These are phyloP conservation scores for Watersipora subatra DNA, from an alignment of 1,140 invertebrate genomes.

Conservation along the genomic window DNA sequence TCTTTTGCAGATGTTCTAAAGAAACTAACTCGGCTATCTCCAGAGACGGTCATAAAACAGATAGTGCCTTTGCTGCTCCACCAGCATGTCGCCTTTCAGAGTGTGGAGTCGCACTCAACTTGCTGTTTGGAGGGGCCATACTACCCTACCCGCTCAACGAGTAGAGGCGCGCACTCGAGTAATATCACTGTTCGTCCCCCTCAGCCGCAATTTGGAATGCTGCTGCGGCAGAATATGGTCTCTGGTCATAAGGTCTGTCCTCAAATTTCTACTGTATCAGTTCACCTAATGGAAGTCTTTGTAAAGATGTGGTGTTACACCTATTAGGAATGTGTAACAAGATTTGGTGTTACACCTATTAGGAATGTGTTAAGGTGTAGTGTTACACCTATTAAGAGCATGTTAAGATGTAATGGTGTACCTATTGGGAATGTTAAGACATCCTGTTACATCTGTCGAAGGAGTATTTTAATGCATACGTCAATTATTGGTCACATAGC, in stretches of 20 bases:
- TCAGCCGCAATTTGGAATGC: conserved; percentile 74
- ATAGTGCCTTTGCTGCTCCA: conserved; percentile 69
- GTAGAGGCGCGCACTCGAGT: neutral
- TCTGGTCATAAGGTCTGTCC: conserved; percentile 51
- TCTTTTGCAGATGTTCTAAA: conserved; percentile 63
- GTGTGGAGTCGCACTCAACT: neutral
- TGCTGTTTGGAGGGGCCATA: neutral
- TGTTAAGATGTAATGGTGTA: no score
- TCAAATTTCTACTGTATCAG: no score
- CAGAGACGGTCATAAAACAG: conserved; percentile 62
- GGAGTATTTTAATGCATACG: no score
- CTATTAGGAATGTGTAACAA: no score
- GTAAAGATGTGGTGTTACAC: no score
- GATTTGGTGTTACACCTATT: no score
- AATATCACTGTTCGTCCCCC: conserved; percentile 46
- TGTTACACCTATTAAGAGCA: no score
- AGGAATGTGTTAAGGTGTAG: no score
- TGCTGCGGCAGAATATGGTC: conserved; percentile 59
- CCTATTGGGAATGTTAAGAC: no score
- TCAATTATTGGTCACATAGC: no score
- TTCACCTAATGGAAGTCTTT: no score
- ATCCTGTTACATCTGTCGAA: no score
- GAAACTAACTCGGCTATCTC: conserved; percentile 67
- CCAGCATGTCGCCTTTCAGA: conserved; percentile 66
- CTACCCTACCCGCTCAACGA: neutral